Conservation (phyloP, 2,797 vertebrate genomes). For the Rhynchotus rufescens region DNA sequence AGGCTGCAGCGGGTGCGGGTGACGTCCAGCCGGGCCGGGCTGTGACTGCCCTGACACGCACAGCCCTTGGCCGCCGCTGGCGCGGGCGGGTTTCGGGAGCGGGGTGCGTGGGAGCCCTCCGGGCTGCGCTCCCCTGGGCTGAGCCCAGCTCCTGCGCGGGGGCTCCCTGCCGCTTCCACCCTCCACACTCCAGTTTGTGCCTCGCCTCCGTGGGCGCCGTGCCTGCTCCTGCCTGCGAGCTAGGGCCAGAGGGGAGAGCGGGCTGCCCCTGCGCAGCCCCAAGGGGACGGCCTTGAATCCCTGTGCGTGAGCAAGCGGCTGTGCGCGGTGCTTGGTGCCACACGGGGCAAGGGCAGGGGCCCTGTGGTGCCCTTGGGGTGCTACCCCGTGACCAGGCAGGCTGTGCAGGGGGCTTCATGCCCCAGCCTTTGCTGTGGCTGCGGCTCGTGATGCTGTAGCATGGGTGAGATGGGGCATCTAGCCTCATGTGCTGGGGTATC, state of each 20-base stretch:
- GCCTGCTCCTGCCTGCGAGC: neutral
- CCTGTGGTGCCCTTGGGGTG: neutral
- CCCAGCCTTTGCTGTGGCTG: accelerated
- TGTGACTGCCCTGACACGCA: neutral
- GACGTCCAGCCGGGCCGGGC: neutral
- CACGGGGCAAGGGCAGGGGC: accelerated
- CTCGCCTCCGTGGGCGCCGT: neutral
- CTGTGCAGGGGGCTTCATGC: neutral
- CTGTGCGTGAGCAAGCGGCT: neutral
- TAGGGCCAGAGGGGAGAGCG: no score
- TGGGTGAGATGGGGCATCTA: accelerated
- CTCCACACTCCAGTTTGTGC: neutral
- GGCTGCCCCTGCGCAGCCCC: neutral
- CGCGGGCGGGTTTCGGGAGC: accelerated
- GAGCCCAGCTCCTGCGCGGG: neutral
- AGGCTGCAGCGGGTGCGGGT: accelerated
- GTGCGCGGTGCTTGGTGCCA: neutral
- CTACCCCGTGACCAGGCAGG: neutral
- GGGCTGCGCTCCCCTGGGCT: neutral
- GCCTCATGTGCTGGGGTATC: neutral
- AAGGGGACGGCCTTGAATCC: no score
- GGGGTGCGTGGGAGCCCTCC: no score
- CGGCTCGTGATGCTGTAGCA: neutral
- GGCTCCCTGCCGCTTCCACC: neutral
- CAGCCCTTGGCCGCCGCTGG: neutral